Evolutionary conservation across 1,140 invertebrate genomes (phyloP).

Genomic region (Subanguina moxae): DNA sequence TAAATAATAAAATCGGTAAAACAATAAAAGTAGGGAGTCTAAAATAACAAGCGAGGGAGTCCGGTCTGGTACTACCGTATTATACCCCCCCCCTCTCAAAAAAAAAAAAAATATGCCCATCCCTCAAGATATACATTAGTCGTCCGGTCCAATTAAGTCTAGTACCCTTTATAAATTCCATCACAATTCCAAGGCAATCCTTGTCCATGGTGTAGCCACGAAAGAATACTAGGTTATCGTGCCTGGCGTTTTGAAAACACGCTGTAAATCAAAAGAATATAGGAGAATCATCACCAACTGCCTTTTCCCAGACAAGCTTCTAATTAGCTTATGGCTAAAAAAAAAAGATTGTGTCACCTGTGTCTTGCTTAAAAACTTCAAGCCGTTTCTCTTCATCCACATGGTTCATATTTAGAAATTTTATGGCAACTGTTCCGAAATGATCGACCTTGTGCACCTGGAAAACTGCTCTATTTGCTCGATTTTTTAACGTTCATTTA

Average conservation of each 20-base stretch:
- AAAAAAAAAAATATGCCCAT: too few relatives aligned
- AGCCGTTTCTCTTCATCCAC: constrained; percentile 80
- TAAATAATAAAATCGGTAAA: not conserved
- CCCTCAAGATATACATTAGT: too few relatives aligned
- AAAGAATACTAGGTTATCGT: constrained; percentile 96
- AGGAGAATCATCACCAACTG: too few relatives aligned
- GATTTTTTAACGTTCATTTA: constrained; percentile 1
- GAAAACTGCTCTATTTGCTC: not conserved
- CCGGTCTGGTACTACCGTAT: too few relatives aligned
- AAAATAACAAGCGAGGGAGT: too few relatives aligned
- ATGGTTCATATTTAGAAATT: constrained; percentile 88
- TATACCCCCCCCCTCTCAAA: too few relatives aligned
- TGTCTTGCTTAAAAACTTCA: constrained; percentile 86
- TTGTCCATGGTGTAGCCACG: constrained; percentile 99
- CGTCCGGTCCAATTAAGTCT: too few relatives aligned
- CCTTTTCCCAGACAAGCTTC: too few relatives aligned
- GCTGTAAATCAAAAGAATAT: constrained; percentile 63
- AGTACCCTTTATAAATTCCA: constrained; percentile 69
- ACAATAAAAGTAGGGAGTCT: too few relatives aligned
- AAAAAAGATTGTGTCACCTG: too few relatives aligned
- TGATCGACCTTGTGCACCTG: constrained; percentile 74
- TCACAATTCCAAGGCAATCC: constrained; percentile 89
- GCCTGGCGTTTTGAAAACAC: constrained; percentile 90
- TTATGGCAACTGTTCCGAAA: constrained; percentile 98
- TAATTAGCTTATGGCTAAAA: too few relatives aligned